These are phyloP conservation scores for Brienomyrus longianalis DNA, from an alignment of 2,113 vertebrate species.

Conservation along the genomic window DNA sequence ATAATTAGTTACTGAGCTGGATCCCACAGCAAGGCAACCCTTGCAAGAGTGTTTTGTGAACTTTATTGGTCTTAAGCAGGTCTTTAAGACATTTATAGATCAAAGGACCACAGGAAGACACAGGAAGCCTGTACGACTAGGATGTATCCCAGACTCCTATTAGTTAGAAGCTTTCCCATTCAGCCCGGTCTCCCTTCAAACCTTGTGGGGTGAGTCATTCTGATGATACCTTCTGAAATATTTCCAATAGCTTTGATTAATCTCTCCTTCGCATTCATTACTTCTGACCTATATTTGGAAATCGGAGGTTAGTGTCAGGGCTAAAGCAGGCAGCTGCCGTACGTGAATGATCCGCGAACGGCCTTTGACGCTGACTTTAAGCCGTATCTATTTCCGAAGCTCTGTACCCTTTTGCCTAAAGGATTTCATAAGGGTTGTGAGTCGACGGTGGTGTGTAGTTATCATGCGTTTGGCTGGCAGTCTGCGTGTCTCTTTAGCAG, in stretches of 20 bases:
- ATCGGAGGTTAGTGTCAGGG: not conserved
- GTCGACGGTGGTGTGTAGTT: not conserved
- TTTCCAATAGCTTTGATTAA: slow-evolving; percentile 6
- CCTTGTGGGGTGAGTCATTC: not conserved
- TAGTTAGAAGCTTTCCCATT: not conserved
- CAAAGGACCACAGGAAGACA: not conserved
- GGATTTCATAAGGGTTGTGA: not conserved
- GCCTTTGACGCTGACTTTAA: not conserved
- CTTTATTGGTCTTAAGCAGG: not conserved
- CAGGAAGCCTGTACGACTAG: not conserved
- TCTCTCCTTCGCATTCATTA: not conserved
- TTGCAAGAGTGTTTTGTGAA: not conserved
- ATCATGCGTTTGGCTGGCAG: not conserved
- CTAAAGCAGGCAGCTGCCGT: not conserved
- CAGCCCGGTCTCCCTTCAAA: not conserved
- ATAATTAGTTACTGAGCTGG: not conserved
- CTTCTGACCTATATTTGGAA: not conserved
- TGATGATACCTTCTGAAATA: not conserved
- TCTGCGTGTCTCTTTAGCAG: not conserved
- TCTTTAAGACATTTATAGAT: not conserved
- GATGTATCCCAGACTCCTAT: not conserved
- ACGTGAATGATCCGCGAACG: not conserved
- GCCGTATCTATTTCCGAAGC: not conserved
- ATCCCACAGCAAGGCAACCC: not conserved
- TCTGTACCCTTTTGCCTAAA: not conserved